Evolutionary conservation across 2,113 vertebrate species (phyloP).

Genomic region (Willisornis vidua): DNA sequence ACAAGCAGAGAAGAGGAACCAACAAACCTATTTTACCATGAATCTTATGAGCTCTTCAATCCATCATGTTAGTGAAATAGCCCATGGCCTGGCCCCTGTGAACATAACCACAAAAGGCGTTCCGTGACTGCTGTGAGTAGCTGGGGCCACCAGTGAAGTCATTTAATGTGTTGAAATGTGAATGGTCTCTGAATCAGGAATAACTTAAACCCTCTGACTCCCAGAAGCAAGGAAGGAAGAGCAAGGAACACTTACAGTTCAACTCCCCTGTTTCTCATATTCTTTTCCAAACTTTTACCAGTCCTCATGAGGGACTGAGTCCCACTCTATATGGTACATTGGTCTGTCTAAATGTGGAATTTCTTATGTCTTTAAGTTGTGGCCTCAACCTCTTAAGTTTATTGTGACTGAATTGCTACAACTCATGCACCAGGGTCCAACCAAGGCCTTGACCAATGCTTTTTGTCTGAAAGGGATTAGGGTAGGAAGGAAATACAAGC

Average conservation of each 20-base stretch:
- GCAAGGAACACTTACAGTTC: neutral
- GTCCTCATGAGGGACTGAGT: neutral
- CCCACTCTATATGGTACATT: neutral
- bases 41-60: neutral
- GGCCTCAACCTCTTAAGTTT: neutral
- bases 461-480: neutral
- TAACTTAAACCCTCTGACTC: neutral
- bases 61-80: neutral
- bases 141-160: accelerated
- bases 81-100: neutral
- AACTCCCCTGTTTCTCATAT: neutral
- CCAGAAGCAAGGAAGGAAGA: neutral
- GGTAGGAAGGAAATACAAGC: neutral
- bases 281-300: neutral
- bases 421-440: neutral
- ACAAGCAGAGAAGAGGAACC: neutral
- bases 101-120: neutral
- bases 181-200: neutral
- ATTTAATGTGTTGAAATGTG: neutral
- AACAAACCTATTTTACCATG: neutral
- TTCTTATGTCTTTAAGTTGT: neutral
- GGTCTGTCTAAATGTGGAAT: neutral
- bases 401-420: neutral
- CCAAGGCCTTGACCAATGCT: neutral
- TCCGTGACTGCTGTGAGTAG: neutral